phyloP scores from a whole-genome alignment of 2,113 vertebrate genomes.

The Lophochroa leadbeateri region DNA sequence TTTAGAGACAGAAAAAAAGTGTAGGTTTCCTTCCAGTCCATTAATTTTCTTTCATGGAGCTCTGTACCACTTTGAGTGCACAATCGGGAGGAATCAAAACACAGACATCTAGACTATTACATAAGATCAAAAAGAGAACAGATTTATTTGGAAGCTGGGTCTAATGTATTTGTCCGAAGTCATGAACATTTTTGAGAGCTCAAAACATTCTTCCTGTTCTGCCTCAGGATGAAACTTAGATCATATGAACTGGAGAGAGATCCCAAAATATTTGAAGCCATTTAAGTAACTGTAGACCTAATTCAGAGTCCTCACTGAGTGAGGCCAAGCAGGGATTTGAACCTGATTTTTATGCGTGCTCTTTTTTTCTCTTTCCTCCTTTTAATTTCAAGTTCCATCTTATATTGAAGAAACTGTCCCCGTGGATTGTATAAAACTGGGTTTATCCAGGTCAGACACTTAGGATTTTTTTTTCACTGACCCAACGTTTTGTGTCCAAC shows the following conservation, averaged over 20 bases:
- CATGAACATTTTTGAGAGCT: not conserved
- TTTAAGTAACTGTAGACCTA: not conserved
- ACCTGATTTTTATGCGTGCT: not conserved
- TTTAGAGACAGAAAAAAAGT: not conserved
- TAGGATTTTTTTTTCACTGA: not conserved
- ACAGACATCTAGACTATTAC: not conserved
- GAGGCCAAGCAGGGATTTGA: conserved; percentile 18
- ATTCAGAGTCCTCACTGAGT: not conserved
- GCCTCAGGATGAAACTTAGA: conserved; percentile 14
- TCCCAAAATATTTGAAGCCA: not conserved
- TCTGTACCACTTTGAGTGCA: not conserved
- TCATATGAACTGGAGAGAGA: not conserved
- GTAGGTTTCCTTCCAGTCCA: conserved; percentile 11
- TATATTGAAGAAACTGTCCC: not conserved
- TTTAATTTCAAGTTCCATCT: not conserved
- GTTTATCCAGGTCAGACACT: not conserved
- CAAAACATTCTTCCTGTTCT: not conserved
- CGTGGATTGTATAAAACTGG: not conserved
- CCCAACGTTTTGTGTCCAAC: not conserved
- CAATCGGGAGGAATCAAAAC: not conserved
- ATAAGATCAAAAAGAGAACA: not conserved
- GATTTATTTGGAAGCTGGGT: not conserved
- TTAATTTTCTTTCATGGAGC: conserved; percentile 9
- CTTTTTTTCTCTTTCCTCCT: not conserved
- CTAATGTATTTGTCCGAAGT: not conserved